These are phyloP conservation scores for Callospermophilus lateralis DNA, from an alignment of 2,113 vertebrate species.

Conservation along the genomic window DNA sequence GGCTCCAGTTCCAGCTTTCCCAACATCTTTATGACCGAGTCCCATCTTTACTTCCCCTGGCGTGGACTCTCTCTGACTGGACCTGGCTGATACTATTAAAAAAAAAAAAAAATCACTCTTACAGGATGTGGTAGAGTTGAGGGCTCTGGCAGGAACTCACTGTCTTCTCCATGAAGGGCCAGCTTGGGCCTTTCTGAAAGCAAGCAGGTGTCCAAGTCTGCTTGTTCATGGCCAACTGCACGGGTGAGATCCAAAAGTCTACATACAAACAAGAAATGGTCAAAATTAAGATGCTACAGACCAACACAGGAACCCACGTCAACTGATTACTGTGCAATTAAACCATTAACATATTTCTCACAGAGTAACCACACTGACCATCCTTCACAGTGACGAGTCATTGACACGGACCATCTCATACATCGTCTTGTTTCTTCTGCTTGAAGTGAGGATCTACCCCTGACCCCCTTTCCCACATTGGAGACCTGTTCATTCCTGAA, in stretches of 20 bases:
- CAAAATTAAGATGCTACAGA: neutral
- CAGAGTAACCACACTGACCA: neutral
- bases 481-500: too few relatives aligned
- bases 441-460: neutral
- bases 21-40: rapidly evolving
- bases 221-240: constrained; percentile 89
- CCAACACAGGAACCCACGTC: too few relatives aligned
- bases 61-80: neutral
- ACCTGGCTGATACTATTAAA: too few relatives aligned
- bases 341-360: neutral
- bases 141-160: constrained; percentile 77
- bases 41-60: neutral
- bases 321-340: neutral
- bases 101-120: neutral
- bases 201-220: constrained; percentile 92
- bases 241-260: constrained; percentile 94
- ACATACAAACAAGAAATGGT: constrained; percentile 21
- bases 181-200: constrained; percentile 87
- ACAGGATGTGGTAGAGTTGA: constrained; percentile 85
- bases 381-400: neutral
- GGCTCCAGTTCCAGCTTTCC: too few relatives aligned
- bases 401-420: too few relatives aligned
- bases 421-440: neutral
- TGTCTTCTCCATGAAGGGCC: constrained; percentile 81
- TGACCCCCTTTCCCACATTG: rapidly evolving